Evolutionary conservation across 2,113 vertebrate genomes (phyloP), one percentile per base, ranked within the genome.

Genomic region (Mus spicilegus): DNA sequence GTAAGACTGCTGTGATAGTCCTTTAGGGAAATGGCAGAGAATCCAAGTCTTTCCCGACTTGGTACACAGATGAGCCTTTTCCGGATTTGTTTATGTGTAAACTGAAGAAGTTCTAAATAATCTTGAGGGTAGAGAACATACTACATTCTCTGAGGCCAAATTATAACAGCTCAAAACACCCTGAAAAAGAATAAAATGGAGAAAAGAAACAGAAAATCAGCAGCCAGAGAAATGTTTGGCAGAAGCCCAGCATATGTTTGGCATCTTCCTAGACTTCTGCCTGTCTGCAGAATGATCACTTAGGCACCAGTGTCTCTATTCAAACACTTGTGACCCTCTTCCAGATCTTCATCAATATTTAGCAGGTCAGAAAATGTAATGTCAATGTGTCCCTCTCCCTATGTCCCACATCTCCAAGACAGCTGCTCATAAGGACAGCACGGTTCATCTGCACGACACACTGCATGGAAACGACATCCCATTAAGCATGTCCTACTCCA

Each of bases 51-150:
- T 69, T 36, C 42, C 58, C 90, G 16, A 78, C 61, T 72, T 94
- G 95, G 92, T 86, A 95, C 72, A 67, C 63, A 75, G 63, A 93
- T 4, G 30, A 92, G 42, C 88, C 82, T 16, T 42, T 94, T 87
- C 77, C 84, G 77, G 72, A 89, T 96, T 93, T 96, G 92, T 97
- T 97, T 97, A 96, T 63, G 84, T 90, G 51, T 39, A 89, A 89
- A 26, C 22, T 84, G 63, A 73, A 97, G 92, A 92, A 81, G 28
- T 97, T 95, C 86, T 89, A 95, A 97, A 92, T 93, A 90, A 94
- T 95, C 90, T 93, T 89, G 49, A 96, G 72, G 92, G 70, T 11
- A 39, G 72, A 90, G 51, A 89, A 93, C 72, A 95, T 56, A 77
- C 65, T 90, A 67, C 16, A 91, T 26, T 95, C 46, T 95, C n/a